Evolutionary conservation across 2,888 invertebrate species (phyloP).

Genomic region (Polydrusus tereticollis): DNA sequence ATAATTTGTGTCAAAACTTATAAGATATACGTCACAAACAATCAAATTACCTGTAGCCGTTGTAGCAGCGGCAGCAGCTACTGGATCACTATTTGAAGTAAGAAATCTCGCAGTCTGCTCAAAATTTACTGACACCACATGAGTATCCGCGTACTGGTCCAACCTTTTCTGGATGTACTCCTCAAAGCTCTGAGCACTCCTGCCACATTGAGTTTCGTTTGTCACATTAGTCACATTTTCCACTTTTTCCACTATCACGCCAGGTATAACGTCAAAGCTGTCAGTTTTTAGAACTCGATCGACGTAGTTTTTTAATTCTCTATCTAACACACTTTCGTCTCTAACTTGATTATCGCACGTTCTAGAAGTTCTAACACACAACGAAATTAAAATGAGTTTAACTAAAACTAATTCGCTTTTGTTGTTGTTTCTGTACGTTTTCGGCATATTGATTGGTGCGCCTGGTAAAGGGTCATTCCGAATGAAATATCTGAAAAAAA

Average conservation of each 20-base stretch:
- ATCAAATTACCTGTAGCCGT: conserved; percentile 13
- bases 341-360: conserved; percentile 50
- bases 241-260: conserved; percentile 69
- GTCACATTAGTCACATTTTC: conserved; percentile 46
- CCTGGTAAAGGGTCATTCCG: conserved; percentile 42
- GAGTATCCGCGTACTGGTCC: conserved; percentile 72
- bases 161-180: conserved; percentile 73
- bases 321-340: conserved; percentile 65
- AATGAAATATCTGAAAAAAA: conserved; percentile 30
- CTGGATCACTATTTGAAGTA: conserved; percentile 49
- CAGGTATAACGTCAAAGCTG: conserved; percentile 72
- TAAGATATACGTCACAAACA: too few species aligned
- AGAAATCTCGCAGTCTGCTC: conserved; percentile 77
- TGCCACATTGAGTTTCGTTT: conserved; percentile 59
- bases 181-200: conserved; percentile 63
- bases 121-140: conserved; percentile 75
- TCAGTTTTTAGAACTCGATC: conserved; percentile 72
- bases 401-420: conserved; percentile 54
- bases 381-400: conserved; percentile 53
- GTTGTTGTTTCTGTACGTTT: conserved; percentile 43
- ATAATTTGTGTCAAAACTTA: too few species aligned
- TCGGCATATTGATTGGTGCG: conserved; percentile 58
- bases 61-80: conserved; percentile 8
- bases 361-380: conserved; percentile 37
- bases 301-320: conserved; percentile 71